Evolutionary conservation across 2,797 vertebrate genomes (phyloP), one percentile per base, ranked within the genome.

Genomic region (Falco biarmicus): DNA sequence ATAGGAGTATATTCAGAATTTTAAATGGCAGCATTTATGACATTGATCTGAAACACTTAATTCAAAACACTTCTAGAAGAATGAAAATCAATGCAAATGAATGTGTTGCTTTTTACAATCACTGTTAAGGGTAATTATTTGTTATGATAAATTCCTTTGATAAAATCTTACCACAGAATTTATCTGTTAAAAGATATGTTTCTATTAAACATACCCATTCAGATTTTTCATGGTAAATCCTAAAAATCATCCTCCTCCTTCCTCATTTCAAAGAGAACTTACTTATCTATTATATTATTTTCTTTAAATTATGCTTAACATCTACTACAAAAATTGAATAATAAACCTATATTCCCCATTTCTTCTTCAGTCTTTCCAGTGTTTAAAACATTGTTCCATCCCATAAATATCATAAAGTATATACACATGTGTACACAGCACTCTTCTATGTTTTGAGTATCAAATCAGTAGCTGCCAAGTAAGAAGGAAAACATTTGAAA

Each of bases 211-310:
- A 61, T 77, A 66, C 6, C 32, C 74, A 54, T 8, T 65, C 68
- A 64, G 21, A 86, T 61, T 96, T 94, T 79, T 56, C 71, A 37
- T 43, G 50, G 45, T 64, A 95, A 93, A 82, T 48, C 19, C 57
- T 11, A 25, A 84, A 96, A 95, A 84, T 65, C 50, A 34, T 21
- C 45, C 28, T 69, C 54, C 48, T 77, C 87, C 56, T 10, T 93
- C 86, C 74, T 74, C 47, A 70, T 64, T 97, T 95, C 83, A 95
- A 92, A 84, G 50, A 79, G 47, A 89, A 91, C 53, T 94, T 88
- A 87, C 71, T 88, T 84, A 60, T 25, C 47, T 61, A 45, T 17
- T 74, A 7, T 41, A 57, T 54, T 47, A 43, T 17, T 60, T 48
- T 79, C 21, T 77, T 88, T 59, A 77, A 83, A 86, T 61, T 91